These are phyloP conservation scores for Cephalopterus ornatus DNA, from an alignment of 2,113 vertebrate species.

Conservation along the genomic window DNA sequence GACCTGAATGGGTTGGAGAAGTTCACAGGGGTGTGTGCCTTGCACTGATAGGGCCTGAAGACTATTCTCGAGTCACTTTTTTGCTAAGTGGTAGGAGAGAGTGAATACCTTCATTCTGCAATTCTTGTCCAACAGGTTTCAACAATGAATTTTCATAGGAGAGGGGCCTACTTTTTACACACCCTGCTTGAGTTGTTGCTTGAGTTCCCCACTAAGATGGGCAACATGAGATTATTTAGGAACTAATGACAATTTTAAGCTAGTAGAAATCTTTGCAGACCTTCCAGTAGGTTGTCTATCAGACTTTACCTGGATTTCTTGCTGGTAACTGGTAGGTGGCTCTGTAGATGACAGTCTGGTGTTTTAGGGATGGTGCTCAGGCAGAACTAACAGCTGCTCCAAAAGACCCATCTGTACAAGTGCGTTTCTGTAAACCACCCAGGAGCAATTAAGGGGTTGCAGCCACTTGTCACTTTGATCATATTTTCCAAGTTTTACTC, in stretches of 20 bases:
- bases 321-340: background rate
- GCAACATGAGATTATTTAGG: background rate
- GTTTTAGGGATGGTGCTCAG: background rate
- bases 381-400: background rate
- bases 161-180: background rate
- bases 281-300: background rate
- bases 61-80: background rate
- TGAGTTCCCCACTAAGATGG: background rate
- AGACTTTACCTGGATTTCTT: background rate
- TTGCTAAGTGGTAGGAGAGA: background rate
- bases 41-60: background rate
- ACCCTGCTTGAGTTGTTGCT: background rate
- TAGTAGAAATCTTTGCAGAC: background rate
- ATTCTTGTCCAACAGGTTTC: background rate
- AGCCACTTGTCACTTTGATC: background rate
- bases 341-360: background rate
- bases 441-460: background rate
- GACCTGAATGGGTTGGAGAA: background rate
- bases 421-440: background rate
- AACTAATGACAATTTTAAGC: background rate
- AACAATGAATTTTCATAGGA: background rate
- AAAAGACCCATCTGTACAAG: background rate
- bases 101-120: background rate
- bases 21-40: background rate
- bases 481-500: slow-evolving; percentile 6